These are phyloP conservation scores for Dendrocincla tyrannina DNA, from an alignment of 2,797 vertebrate genomes.

Conservation along the genomic window DNA sequence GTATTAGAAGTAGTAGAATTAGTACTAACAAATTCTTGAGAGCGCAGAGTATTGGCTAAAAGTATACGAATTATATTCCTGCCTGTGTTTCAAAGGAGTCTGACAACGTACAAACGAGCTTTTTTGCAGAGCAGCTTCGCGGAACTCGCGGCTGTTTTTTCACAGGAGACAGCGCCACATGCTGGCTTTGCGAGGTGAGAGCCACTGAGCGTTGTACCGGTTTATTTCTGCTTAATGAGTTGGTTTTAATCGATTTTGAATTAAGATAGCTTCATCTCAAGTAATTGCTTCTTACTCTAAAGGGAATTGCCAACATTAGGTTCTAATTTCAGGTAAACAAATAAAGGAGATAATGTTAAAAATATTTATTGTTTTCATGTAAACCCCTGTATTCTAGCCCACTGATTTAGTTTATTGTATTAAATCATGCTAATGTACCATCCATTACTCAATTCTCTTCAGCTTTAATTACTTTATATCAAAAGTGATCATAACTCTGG, in stretches of 20 bases:
- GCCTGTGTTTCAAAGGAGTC: neutral
- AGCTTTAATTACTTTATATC: neutral
- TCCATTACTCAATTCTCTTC: neutral
- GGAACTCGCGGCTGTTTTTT: neutral
- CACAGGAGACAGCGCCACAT: constrained; percentile 72
- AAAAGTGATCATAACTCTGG: neutral
- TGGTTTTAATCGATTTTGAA: neutral
- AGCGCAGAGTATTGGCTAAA: neutral
- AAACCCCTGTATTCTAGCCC: neutral
- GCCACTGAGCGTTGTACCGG: neutral
- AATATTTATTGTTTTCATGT: neutral
- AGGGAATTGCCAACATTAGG: neutral
- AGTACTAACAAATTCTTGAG: neutral
- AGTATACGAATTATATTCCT: neutral
- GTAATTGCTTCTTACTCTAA: neutral
- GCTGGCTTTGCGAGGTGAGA: constrained; percentile 8
- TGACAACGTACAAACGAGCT: neutral
- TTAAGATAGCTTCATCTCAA: neutral
- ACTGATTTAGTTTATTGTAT: neutral
- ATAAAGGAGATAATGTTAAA: neutral
- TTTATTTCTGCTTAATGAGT: neutral
- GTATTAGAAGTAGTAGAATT: neutral
- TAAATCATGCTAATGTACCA: neutral
- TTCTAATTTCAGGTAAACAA: neutral
- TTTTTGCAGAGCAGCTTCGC: neutral